Percentiles rank a stretch among this genome's conserved stretches.
Evolutionary conservation across 2,797 vertebrate species (phyloP).

Genomic region (Pseudochirops corinnae): DNA sequence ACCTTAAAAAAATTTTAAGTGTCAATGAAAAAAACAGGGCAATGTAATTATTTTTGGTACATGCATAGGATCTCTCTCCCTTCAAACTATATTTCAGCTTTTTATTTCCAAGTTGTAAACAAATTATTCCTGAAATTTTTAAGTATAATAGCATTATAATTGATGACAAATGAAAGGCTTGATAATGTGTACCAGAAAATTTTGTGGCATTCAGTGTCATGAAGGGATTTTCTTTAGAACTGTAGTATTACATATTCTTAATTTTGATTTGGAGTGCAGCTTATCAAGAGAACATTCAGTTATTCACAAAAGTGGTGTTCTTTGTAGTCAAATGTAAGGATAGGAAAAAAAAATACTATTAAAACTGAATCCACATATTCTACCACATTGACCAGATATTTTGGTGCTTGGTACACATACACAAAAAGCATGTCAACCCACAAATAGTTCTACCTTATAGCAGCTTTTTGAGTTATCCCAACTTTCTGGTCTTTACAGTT

Average conservation of each 20-base stretch:
- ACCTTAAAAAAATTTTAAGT: background rate
- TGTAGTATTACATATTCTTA: background rate
- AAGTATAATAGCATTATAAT: background rate
- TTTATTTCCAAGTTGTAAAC: conserved; percentile 36
- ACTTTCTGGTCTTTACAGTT: background rate
- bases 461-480: background rate
- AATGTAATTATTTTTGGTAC: conserved; percentile 6
- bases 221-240: background rate
- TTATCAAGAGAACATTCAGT: background rate
- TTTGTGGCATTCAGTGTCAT: conserved; percentile 4
- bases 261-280: background rate
- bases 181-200: conserved; percentile 31
- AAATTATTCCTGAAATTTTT: conserved; percentile 47
- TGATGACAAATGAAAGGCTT: conserved; percentile 22
- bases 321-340: background rate
- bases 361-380: background rate
- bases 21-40: conserved; percentile 6
- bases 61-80: background rate
- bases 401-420: background rate
- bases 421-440: background rate
- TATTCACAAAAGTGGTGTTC: background rate
- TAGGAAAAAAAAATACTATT: background rate
- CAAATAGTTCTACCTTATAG: background rate
- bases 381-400: background rate
- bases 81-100: conserved; percentile 5